phyloP scores from a whole-genome alignment of 2,113 vertebrate species.

The Tursiops truncatus region DNA sequence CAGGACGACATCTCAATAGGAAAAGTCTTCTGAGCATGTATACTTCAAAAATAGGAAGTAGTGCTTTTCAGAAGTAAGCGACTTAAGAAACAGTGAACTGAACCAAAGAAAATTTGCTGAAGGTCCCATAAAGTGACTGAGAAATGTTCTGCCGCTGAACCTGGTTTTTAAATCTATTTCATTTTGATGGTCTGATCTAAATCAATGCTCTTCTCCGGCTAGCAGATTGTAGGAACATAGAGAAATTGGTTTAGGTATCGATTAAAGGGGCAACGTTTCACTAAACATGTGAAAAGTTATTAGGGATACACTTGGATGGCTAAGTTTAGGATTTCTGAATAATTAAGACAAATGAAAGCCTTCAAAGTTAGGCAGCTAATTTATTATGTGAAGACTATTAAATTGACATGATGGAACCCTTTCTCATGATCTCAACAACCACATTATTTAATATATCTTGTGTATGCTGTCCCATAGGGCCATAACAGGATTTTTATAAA shows the following conservation, averaged over 20 bases:
- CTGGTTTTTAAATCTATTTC: not conserved
- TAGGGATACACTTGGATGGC: slow-evolving; percentile 52
- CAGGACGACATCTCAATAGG: not conserved
- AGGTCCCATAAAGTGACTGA: not conserved
- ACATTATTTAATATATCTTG: slow-evolving; percentile 73
- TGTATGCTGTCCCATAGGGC: slow-evolving; percentile 62
- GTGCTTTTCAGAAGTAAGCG: not conserved
- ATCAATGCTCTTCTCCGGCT: not conserved
- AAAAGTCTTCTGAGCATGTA: not conserved
- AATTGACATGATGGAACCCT: slow-evolving; percentile 68
- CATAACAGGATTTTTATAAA: slow-evolving; percentile 78
- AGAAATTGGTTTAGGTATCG: not conserved
- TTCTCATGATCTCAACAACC: slow-evolving; percentile 71
- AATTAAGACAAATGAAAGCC: slow-evolving; percentile 73
- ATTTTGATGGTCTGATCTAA: not conserved
- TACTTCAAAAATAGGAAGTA: not conserved
- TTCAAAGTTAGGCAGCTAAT: slow-evolving; percentile 64
- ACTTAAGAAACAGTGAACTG: not conserved
- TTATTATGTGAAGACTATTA: slow-evolving; percentile 68
- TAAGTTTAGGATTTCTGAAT: slow-evolving; percentile 65
- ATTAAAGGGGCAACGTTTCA: not conserved
- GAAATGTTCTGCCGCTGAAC: slow-evolving; percentile 5
- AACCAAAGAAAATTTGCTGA: not conserved
- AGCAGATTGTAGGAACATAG: not conserved
- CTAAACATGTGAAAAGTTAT: not conserved